These are phyloP conservation scores for Caretta caretta DNA, from an alignment of 2,113 vertebrate genomes.

Conservation along the genomic window DNA sequence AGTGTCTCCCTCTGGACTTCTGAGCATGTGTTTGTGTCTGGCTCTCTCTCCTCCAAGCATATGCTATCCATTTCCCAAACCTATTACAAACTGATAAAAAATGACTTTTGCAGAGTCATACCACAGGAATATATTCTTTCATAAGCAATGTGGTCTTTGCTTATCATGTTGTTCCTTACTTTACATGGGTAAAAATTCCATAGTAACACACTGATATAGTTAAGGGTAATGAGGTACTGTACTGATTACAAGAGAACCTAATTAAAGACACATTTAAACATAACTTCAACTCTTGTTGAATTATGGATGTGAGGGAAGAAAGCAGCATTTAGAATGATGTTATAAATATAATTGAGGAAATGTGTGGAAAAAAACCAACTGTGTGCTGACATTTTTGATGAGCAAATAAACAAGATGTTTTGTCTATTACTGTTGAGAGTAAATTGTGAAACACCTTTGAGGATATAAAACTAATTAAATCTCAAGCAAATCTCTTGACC, in stretches of 20 bases:
- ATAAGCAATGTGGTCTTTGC: neutral
- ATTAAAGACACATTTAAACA: slow-evolving; percentile 36
- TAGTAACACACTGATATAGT: neutral
- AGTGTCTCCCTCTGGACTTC: slow-evolving; percentile 53
- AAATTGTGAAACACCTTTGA: neutral
- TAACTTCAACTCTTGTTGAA: neutral
- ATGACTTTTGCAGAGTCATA: fast-evolving
- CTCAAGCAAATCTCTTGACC: neutral
- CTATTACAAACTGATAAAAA: neutral
- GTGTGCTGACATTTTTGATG: neutral
- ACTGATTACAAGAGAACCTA: neutral
- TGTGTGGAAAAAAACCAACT: fast-evolving
- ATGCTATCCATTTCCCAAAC: slow-evolving; percentile 22
- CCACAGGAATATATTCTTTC: neutral
- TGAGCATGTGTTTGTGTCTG: slow-evolving; percentile 38
- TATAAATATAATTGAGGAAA: neutral
- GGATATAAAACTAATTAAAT: neutral
- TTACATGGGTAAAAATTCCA: neutral
- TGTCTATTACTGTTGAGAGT: fast-evolving
- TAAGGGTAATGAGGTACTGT: neutral
- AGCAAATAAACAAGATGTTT: slow-evolving; percentile 9
- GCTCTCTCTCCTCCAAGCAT: neutral
- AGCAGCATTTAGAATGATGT: neutral
- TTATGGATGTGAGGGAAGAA: neutral
- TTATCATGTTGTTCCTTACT: fast-evolving